Base-by-base conservation (phyloP, 2,888 invertebrate genomes). In the Neoascia interrupta region DNA sequence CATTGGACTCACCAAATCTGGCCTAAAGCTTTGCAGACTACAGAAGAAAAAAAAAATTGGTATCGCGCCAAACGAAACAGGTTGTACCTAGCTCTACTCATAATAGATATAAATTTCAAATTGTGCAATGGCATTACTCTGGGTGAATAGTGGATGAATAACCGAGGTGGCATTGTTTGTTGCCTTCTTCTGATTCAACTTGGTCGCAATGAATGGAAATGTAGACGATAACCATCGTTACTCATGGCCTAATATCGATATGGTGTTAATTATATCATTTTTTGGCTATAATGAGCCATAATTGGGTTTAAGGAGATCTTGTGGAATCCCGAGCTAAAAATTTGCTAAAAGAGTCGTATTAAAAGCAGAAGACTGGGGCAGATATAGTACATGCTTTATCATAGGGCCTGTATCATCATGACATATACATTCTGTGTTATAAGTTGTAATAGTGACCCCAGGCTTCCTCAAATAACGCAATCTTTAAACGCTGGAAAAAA, bases 51-150 rank as follows among this genome's bases (percentile, higher is more conserved):
- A 10, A 60, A 26, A 68, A 61, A 68, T 61, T 68, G 74, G 47
- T 68, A 68, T 53, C 56, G 58, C 37, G 70, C 49, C 56, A 75
- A 75, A 56, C 31, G 31, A 31, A 31, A 4, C 31, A 31, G 8
- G n/a, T n/a, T 75, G 75, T 61, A 69, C 61, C 75, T 75, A 61
- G 70, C 58, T 75, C 69, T 56, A 36, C 47, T 75, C 58, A 75
- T 75, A 63, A 75, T 70, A 56, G 63, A 75, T 70, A 58, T 70
- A 69, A 56, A 43, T 70, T 69, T 63, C 16, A 43, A 10, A 56
- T 75, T 75, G 63, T 54, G 75, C 75, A 75, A 75, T 43, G 28
- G 63, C 49, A 63, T 69, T 63, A 43, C 51, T 51, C 64, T 31
- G 51, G 41, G 49, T 41, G 19, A 56, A 43, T 61, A 34, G 61